A percentile compares a stretch with the other conserved stretches of the same genome.
phyloP scores from a whole-genome alignment of 64 coral and sea anemone genomes.

The Orbicella faveolata region DNA sequence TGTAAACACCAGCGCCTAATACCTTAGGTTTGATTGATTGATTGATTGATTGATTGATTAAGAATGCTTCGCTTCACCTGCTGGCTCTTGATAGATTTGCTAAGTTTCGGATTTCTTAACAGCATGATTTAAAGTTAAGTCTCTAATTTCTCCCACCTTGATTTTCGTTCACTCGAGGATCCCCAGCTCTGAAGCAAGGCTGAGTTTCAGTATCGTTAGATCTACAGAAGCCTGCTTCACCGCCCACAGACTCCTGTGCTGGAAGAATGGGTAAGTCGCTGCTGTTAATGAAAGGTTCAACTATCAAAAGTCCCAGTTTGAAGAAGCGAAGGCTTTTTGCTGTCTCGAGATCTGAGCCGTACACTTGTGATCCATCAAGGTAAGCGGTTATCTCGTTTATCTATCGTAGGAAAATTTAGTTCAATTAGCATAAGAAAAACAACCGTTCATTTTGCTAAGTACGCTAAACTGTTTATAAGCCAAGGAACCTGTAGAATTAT shows the following conservation, averaged over 20 bases:
- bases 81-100: background rate
- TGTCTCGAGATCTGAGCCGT: background rate
- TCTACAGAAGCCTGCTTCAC: constrained; percentile 22
- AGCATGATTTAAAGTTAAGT: background rate
- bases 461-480: background rate
- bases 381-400: constrained; percentile 3
- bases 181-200: constrained; percentile 30
- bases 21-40: too few species aligned
- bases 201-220: background rate
- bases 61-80: background rate
- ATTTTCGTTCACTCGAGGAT: constrained; percentile 52
- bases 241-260: background rate
- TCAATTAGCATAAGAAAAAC: background rate
- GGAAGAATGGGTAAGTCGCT: background rate
- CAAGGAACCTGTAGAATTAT: too few species aligned
- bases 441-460: background rate
- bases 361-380: constrained; percentile 20
- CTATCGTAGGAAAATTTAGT: background rate
- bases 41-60: too few species aligned
- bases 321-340: background rate
- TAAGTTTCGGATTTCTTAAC: background rate
- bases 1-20: background rate
- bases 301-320: background rate
- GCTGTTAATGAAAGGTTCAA: background rate
- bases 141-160: constrained; percentile 7